phyloP scores from a whole-genome alignment of 2,888 invertebrate genomes.

The Bombyx huttoni region DNA sequence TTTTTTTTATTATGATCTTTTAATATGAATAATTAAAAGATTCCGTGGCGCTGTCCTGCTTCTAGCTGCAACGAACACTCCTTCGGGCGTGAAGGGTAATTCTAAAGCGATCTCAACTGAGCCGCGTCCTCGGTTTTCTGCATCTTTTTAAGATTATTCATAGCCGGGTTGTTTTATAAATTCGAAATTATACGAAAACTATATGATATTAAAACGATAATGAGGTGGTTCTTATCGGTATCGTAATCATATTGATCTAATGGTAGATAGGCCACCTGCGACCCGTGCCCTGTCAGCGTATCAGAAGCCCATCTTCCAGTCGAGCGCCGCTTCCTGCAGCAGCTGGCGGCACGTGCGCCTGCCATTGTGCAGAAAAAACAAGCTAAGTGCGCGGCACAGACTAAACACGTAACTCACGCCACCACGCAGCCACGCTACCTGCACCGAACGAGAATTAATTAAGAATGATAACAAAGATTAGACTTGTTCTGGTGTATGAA shows the following conservation, averaged over 20 bases:
- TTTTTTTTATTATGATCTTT: too few species aligned
- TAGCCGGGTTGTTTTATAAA: too few species aligned
- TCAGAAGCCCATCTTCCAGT: slow-evolving; percentile 61
- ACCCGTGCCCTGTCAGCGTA: slow-evolving; percentile 14
- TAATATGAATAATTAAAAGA: too few species aligned
- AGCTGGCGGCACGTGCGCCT: slow-evolving; percentile 64
- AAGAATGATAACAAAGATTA: too few species aligned
- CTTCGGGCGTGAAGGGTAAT: too few species aligned
- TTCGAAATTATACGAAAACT: background rate
- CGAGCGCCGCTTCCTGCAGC: slow-evolving; percentile 59
- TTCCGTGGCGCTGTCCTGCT: too few species aligned
- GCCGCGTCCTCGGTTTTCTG: too few species aligned
- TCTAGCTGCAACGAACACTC: too few species aligned
- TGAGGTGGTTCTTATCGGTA: background rate
- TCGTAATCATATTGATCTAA: background rate
- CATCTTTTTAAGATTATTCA: too few species aligned
- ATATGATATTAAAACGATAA: background rate
- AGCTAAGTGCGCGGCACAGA: slow-evolving; percentile 27
- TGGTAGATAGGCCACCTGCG: slow-evolving; percentile 23
- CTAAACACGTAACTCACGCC: slow-evolving; percentile 10
- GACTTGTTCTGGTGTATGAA: too few species aligned
- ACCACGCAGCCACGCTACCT: background rate
- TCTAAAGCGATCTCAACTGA: too few species aligned
- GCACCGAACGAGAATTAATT: too few species aligned
- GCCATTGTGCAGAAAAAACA: slow-evolving; percentile 22